Percentiles rank a stretch among this genome's conserved stretches.
Conservation (phyloP, 2,113 vertebrate genomes). For the Mirza zaza region DNA sequence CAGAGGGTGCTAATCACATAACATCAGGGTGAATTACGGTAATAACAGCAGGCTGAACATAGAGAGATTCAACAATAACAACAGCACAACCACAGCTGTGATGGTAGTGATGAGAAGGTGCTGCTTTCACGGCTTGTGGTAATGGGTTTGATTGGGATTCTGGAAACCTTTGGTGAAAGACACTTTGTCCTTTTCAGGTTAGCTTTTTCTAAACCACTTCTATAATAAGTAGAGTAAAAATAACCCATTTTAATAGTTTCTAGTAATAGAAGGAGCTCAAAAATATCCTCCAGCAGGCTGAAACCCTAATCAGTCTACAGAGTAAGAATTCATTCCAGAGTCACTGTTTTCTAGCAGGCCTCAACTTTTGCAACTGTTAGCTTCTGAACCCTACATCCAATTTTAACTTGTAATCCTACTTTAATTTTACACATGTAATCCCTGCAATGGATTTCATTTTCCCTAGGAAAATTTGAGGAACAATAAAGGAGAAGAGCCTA, state of each 20-base stretch:
- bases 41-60: not conserved
- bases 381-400: not conserved
- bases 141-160: constrained; percentile 19
- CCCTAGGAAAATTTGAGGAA: not conserved
- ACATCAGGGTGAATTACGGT: constrained; percentile 59
- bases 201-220: constrained; percentile 21
- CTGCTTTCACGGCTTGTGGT: not conserved
- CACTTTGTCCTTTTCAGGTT: not conserved
- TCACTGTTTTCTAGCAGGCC: not conserved
- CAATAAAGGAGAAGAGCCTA: not conserved
- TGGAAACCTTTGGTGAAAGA: constrained; percentile 37
- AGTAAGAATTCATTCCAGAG: not conserved
- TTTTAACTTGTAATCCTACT: not conserved
- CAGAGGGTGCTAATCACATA: constrained; percentile 51
- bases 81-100: not conserved
- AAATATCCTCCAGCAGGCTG: not conserved
- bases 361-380: not conserved
- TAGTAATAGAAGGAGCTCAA: not conserved
- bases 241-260: not conserved
- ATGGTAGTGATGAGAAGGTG: not conserved
- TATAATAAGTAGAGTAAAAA: not conserved
- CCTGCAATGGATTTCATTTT: not conserved
- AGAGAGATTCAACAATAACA: constrained; percentile 11
- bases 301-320: not conserved
- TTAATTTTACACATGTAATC: not conserved